Evolutionary conservation across 2,888 invertebrate species (phyloP).

Genomic region (Oligia fasciuncula): DNA sequence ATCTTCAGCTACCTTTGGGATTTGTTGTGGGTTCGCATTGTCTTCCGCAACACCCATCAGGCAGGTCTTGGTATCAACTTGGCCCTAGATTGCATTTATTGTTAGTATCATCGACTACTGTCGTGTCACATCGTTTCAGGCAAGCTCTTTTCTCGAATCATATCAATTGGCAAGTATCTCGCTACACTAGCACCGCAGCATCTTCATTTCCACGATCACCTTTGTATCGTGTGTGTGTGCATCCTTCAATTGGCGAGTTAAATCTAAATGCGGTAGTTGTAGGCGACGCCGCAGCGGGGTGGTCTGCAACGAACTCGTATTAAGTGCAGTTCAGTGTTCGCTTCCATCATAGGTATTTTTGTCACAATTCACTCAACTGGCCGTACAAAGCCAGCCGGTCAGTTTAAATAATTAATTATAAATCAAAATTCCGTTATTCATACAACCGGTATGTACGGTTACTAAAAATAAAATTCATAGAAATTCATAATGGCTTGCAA

Average conservation of each 20-base stretch:
- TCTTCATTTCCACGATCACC: constrained; percentile 4
- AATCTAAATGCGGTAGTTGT: constrained; percentile 26
- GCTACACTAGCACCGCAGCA: no score
- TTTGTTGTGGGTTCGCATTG: background rate
- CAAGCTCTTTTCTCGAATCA: background rate
- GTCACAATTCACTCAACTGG: background rate
- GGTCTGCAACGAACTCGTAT: constrained; percentile 8
- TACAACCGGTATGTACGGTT: background rate
- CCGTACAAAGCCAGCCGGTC: background rate
- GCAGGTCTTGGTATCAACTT: background rate
- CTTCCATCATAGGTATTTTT: background rate
- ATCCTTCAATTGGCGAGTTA: constrained; percentile 5
- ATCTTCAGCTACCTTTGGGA: background rate
- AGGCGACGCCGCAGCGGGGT: background rate
- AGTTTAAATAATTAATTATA: background rate
- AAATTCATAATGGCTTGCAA: background rate
- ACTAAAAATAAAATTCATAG: constrained; percentile 6
- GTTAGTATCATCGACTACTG: background rate
- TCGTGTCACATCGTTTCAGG: background rate
- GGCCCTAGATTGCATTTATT: background rate
- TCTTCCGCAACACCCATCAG: background rate
- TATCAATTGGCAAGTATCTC: background rate
- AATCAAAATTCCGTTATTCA: background rate
- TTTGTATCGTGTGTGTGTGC: background rate
- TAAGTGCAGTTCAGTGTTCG: constrained; percentile 19